Conservation (phyloP, 2,113 vertebrate genomes). For the Dermatemys mawii region DNA sequence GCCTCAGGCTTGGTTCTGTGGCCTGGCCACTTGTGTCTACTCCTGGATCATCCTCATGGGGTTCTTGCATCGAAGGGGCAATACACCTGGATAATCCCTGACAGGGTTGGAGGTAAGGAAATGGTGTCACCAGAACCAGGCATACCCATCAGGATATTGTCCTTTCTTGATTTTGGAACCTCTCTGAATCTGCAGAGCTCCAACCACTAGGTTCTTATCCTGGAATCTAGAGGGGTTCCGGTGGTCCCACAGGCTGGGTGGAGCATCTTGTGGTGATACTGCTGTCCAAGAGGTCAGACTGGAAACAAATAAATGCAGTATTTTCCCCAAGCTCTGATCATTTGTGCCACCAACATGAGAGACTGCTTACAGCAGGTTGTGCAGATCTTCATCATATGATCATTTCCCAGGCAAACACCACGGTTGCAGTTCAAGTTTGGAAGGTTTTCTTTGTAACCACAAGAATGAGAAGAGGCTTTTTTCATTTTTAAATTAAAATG, state of each 20-base stretch:
- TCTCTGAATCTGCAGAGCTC: neutral
- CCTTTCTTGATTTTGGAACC: no score
- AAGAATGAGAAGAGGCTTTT: neutral
- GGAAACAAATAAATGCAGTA: neutral
- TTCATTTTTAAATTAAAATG: neutral
- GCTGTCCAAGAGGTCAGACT: accelerated
- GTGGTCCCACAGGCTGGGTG: neutral
- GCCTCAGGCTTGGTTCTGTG: neutral
- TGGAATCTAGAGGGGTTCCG: neutral
- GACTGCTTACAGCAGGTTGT: neutral
- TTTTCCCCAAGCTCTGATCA: neutral
- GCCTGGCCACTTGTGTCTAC: neutral
- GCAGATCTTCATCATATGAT: neutral
- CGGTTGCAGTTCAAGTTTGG: neutral
- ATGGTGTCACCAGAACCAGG: no score
- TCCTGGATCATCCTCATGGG: neutral
- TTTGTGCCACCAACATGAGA: neutral
- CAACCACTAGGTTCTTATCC: neutral
- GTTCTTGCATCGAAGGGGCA: neutral
- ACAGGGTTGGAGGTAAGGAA: neutral
- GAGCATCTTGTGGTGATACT: neutral
- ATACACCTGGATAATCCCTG: neutral
- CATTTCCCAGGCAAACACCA: neutral
- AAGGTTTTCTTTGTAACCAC: neutral
- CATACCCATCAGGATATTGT: no score